These are phyloP conservation scores for Acomys russatus DNA, from an alignment of 2,797 vertebrate species.

Conservation along the genomic window DNA sequence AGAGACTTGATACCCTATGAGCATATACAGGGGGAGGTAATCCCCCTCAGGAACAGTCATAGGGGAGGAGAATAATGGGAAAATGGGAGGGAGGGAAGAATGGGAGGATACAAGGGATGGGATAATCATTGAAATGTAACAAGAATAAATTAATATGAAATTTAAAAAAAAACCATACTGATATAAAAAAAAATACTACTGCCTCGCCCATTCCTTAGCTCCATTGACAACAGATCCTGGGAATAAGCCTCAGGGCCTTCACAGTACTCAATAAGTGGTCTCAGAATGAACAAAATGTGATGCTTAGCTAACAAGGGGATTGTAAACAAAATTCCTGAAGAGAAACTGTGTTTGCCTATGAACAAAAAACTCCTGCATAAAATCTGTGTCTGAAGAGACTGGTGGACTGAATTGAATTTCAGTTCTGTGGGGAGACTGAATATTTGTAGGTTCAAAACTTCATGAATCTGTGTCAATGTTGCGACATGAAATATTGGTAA, in stretches of 20 bases:
- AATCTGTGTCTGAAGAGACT: neutral
- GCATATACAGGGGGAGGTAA: no score
- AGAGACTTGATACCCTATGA: no score
- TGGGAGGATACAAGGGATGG: no score
- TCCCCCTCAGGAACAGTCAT: no score
- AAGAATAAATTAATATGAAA: no score
- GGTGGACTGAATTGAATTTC: no score
- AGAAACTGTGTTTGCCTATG: neutral
- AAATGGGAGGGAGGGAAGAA: no score
- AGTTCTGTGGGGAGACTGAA: neutral
- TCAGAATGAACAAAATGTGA: neutral
- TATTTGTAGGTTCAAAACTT: neutral
- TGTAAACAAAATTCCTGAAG: neutral
- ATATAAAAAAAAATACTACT: no score
- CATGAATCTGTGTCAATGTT: neutral
- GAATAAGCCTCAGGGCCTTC: neutral
- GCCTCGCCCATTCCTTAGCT: no score
- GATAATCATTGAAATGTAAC: no score
- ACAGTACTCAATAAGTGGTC: neutral
- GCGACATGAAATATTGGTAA: neutral
- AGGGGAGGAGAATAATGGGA: no score
- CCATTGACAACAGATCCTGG: neutral
- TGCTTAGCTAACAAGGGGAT: neutral
- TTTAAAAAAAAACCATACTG: no score
- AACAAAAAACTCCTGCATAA: neutral